These are phyloP conservation scores for Sparidentex hasta DNA, from an alignment of 2,797 vertebrate genomes.

Conservation along the genomic window DNA sequence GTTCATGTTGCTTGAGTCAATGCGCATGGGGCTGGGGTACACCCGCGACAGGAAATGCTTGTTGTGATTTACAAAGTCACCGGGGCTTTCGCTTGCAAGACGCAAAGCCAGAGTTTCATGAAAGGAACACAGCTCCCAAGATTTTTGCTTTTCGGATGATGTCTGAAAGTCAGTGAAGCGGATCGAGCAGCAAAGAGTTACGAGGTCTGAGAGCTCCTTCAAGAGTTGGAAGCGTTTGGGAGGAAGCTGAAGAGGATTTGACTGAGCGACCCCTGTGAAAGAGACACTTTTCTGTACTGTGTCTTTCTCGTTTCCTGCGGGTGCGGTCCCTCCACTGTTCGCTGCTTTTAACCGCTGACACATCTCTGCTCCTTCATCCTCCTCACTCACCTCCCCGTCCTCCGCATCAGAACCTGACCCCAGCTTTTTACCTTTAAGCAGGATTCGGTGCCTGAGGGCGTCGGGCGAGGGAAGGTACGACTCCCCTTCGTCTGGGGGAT, in stretches of 20 bases:
- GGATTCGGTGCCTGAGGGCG: constrained; percentile 89
- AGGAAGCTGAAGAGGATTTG: constrained; percentile 45
- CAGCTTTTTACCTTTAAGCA: constrained; percentile 92
- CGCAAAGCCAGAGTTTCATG: constrained; percentile 91
- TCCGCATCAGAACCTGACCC: constrained; percentile 79
- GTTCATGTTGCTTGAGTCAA: constrained; percentile 97
- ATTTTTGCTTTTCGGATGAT: constrained; percentile 90
- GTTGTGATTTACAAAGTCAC: constrained; percentile 95
- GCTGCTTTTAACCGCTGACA: constrained; percentile 81
- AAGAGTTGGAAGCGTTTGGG: constrained; percentile 84
- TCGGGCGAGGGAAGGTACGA: constrained; percentile 91
- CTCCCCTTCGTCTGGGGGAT: constrained; percentile 85
- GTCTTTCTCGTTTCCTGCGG: constrained; percentile 66
- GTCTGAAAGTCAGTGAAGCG: constrained; percentile 90
- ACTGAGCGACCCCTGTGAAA: constrained; percentile 15
- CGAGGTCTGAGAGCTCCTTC: constrained; percentile 92
- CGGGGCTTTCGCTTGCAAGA: constrained; percentile 89
- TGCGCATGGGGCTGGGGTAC: constrained; percentile 92
- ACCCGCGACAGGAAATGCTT: constrained; percentile 93
- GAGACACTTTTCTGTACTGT: constrained; percentile 72
- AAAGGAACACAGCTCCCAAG: constrained; percentile 93
- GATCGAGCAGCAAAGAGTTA: constrained; percentile 91
- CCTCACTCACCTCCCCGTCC: constrained; percentile 93
- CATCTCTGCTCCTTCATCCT: constrained; percentile 94
- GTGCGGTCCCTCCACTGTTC: constrained; percentile 72